Percentiles rank a stretch among this genome's conserved stretches.
Evolutionary conservation across 2,888 invertebrate genomes (phyloP).

Genomic region (Liposcelis brunnea): DNA sequence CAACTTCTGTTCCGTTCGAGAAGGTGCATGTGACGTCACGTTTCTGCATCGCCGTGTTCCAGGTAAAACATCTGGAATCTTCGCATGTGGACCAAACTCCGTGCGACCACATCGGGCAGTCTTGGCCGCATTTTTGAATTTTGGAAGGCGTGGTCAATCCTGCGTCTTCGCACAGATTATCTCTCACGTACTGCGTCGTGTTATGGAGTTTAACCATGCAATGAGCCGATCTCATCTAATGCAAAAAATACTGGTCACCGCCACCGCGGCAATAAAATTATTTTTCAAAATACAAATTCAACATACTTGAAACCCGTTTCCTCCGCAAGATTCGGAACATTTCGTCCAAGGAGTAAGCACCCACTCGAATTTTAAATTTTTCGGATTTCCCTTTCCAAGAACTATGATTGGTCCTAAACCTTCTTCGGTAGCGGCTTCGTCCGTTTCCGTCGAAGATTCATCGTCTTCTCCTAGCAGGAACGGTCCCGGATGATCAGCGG

Average conservation of each 20-base stretch:
- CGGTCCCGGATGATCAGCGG: conserved; percentile 14
- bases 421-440: conserved; percentile 27
- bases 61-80: conserved; percentile 54
- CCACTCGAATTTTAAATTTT: conserved; percentile 54
- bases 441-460: conserved; percentile 26
- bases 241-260: too few species aligned
- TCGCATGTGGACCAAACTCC: conserved; percentile 55
- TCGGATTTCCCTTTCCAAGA: conserved; percentile 24
- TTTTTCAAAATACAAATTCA: conserved; percentile 4
- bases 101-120: conserved; percentile 55
- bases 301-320: conserved; percentile 42
- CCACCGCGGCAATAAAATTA: background rate
- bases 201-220: conserved; percentile 49
- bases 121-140: conserved; percentile 44
- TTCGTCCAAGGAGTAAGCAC: conserved; percentile 68
- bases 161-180: conserved; percentile 49
- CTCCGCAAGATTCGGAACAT: conserved; percentile 71
- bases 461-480: conserved; percentile 26
- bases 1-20: conserved; percentile 30
- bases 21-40: conserved; percentile 43
- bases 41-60: conserved; percentile 60
- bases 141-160: conserved; percentile 45
- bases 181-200: conserved; percentile 39
- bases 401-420: conserved; percentile 19
- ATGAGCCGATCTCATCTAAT: conserved; percentile 49